Percentiles rank a stretch among this genome's conserved stretches.
Evolutionary conservation across 2,888 invertebrate genomes (phyloP).

Genomic region (Aspidiotus destructor): DNA sequence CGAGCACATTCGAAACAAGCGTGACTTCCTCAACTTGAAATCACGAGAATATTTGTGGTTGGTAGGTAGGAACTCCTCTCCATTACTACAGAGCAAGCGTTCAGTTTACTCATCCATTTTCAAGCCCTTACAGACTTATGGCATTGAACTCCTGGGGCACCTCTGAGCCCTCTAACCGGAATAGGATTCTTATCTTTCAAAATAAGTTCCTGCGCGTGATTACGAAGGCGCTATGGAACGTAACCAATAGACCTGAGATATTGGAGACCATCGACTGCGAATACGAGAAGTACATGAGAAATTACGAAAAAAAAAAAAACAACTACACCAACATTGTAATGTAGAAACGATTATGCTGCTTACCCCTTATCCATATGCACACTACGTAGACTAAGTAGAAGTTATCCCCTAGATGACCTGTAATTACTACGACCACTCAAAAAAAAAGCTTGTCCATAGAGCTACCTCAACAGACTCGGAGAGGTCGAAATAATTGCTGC

Average conservation of each 20-base stretch:
- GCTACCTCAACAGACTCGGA: too few species aligned
- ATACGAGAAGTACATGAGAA: not conserved
- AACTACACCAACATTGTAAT: not conserved
- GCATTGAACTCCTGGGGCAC: slow-evolving; percentile 10
- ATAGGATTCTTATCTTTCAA: not conserved
- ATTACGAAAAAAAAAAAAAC: not conserved
- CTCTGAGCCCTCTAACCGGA: not conserved
- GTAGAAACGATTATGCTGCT: not conserved
- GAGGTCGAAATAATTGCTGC: too few species aligned
- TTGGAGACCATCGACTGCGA: not conserved
- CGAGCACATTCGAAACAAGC: not conserved
- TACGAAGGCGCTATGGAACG: not conserved
- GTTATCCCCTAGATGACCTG: not conserved
- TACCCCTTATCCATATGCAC: not conserved
- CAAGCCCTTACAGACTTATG: not conserved
- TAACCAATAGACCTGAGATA: too few species aligned
- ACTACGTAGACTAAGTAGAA: not conserved
- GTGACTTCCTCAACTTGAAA: slow-evolving; percentile 1
- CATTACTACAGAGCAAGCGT: not conserved
- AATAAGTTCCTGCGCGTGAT: slow-evolving; percentile 9
- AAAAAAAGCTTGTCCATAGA: too few species aligned
- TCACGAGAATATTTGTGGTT: not conserved
- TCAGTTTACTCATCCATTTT: not conserved
- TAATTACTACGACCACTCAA: too few species aligned
- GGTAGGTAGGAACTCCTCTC: slow-evolving; percentile 1